Conservation (phyloP, 2,797 vertebrate species). For the Amniataba percoides region DNA sequence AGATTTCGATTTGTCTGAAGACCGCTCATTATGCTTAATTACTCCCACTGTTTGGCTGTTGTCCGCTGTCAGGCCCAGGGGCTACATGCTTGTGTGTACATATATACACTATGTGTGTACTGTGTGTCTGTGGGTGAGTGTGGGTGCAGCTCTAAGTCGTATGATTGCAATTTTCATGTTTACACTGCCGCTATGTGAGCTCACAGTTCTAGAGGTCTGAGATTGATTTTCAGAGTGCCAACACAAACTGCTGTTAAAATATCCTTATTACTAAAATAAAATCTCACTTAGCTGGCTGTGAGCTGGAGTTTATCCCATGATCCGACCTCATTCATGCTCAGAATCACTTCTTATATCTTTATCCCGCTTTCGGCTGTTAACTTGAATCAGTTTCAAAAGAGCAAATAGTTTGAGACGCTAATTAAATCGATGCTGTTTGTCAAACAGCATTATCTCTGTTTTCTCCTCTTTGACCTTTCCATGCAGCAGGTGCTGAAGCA, state of each 20-base stretch:
- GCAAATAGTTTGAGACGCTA: not conserved
- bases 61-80: slow-evolving; percentile 15
- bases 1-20: slow-evolving; percentile 41
- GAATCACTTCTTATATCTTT: not conserved
- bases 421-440: not conserved
- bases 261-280: slow-evolving; percentile 23
- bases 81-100: slow-evolving; percentile 5
- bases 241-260: slow-evolving; percentile 12
- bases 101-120: not conserved
- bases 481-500: slow-evolving; percentile 47
- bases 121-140: not conserved
- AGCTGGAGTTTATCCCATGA: slow-evolving; percentile 2
- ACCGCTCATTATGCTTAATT: slow-evolving; percentile 54
- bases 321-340: not conserved
- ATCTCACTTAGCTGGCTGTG: not conserved
- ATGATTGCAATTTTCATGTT: not conserved
- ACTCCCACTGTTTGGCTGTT: slow-evolving; percentile 47
- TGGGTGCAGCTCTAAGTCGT: not conserved
- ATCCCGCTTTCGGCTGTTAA: not conserved
- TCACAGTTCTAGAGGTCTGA: not conserved
- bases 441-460: not conserved
- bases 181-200: not conserved
- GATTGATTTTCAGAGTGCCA: slow-evolving; percentile 26
- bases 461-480: slow-evolving; percentile 10
- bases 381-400: not conserved